phyloP scores from a whole-genome alignment of 2,797 vertebrate genomes.

The Poeciliopsis paucimaculata region DNA sequence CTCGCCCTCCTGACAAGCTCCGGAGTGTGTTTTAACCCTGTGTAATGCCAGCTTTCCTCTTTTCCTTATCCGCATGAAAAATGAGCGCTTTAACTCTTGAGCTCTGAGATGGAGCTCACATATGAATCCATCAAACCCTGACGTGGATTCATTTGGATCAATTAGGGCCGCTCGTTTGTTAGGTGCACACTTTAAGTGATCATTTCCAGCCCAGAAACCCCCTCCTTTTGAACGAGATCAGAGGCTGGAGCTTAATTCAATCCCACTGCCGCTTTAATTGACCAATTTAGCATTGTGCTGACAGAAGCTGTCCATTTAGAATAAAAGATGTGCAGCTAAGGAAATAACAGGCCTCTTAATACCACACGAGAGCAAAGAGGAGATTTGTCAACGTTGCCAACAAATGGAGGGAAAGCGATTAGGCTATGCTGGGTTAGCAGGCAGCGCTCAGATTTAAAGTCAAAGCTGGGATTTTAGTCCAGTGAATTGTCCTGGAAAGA shows the following conservation, averaged over 20 bases:
- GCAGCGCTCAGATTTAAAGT: slow-evolving; percentile 32
- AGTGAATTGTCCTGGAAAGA: slow-evolving; percentile 24
- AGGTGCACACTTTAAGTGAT: slow-evolving; percentile 75
- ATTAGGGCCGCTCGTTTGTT: slow-evolving; percentile 78
- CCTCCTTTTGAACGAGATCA: slow-evolving; percentile 70
- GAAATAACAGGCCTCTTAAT: slow-evolving; percentile 81
- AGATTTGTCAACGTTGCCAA: slow-evolving; percentile 73
- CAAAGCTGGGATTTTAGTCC: slow-evolving; percentile 27
- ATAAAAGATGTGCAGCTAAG: slow-evolving; percentile 76
- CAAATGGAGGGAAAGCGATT: slow-evolving; percentile 69
- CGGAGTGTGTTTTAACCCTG: slow-evolving; percentile 59
- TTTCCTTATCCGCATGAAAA: slow-evolving; percentile 51
- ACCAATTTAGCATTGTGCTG: slow-evolving; percentile 82
- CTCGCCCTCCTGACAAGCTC: slow-evolving; percentile 34
- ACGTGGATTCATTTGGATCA: slow-evolving; percentile 80
- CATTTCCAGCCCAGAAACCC: slow-evolving; percentile 69
- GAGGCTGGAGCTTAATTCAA: slow-evolving; percentile 80
- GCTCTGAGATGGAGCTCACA: slow-evolving; percentile 54
- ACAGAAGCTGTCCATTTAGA: slow-evolving; percentile 81
- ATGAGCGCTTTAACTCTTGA: slow-evolving; percentile 60
- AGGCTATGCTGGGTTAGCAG: slow-evolving; percentile 56
- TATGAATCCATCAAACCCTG: slow-evolving; percentile 73
- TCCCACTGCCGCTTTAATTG: slow-evolving; percentile 81
- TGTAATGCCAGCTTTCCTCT: slow-evolving; percentile 36
- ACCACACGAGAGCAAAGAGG: slow-evolving; percentile 70